Conservation (phyloP, 1,140 invertebrate genomes). For the Marisa cornuarietis region DNA sequence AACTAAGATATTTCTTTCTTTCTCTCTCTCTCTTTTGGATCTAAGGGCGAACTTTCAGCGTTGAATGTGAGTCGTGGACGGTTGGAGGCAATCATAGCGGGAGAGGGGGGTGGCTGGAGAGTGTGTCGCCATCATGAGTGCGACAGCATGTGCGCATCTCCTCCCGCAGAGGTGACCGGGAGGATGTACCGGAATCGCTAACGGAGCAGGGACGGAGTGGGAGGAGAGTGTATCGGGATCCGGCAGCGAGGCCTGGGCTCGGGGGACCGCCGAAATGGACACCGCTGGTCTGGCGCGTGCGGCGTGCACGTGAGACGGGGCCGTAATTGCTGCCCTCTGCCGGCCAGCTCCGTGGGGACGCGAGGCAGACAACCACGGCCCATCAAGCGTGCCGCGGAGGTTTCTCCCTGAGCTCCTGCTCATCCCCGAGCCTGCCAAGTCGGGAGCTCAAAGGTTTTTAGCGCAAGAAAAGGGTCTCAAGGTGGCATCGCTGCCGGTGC, state of each 20-base stretch:
- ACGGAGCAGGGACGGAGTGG: neutral
- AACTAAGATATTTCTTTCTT: neutral
- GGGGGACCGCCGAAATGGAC: conserved; percentile 19
- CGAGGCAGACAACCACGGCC: neutral
- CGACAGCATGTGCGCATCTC: neutral
- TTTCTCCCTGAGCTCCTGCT: neutral
- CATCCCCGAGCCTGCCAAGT: conserved; percentile 10
- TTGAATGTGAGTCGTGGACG: neutral
- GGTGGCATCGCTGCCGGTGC: neutral
- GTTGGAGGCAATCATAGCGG: too few relatives aligned
- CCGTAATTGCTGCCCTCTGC: conserved; percentile 25
- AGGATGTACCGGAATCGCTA: conserved; percentile 1
- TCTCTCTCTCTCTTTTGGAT: neutral
- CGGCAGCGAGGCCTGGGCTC: conserved; percentile 12
- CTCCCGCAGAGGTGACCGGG: neutral
- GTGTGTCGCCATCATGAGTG: neutral
- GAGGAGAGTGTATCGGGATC: conserved; percentile 17
- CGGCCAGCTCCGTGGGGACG: conserved; percentile 20
- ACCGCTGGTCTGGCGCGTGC: conserved; percentile 17
- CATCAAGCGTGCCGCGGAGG: neutral
- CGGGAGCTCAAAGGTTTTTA: neutral
- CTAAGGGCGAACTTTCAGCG: neutral
- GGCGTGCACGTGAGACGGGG: conserved; percentile 14
- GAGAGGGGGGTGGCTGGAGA: neutral
- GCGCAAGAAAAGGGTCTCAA: neutral